Conservation (phyloP, 2,888 invertebrate species). For the Nephrotoma flavescens region DNA sequence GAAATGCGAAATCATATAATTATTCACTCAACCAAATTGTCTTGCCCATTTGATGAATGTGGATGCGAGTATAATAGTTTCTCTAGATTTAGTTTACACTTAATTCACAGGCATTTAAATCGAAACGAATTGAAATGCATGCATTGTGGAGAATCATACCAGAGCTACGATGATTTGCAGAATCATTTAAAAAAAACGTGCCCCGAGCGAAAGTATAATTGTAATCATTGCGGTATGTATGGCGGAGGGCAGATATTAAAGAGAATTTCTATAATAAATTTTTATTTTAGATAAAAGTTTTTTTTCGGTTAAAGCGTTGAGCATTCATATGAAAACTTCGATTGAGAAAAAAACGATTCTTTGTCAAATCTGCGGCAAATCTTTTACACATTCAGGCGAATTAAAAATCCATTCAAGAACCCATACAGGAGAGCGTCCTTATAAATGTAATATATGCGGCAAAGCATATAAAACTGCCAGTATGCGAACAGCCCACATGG, state of each 20-base stretch:
- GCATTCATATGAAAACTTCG: constrained; percentile 7
- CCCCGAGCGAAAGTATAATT: constrained; percentile 9
- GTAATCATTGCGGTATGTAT: constrained; percentile 11
- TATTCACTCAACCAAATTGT: constrained; percentile 8
- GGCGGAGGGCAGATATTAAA: not conserved
- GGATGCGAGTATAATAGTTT: constrained; percentile 11
- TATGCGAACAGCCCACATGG: constrained; percentile 94
- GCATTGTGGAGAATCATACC: constrained; percentile 7
- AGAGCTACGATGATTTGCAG: constrained; percentile 10
- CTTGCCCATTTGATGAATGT: constrained; percentile 11
- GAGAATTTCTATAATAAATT: not conserved
- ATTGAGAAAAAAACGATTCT: constrained; percentile 7
- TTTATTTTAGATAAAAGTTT: constrained; percentile 11
- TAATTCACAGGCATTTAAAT: constrained; percentile 10
- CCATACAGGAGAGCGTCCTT: constrained; percentile 87
- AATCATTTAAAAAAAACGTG: constrained; percentile 8
- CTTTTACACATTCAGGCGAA: constrained; percentile 37
- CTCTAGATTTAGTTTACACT: constrained; percentile 9
- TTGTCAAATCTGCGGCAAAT: constrained; percentile 9
- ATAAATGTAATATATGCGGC: constrained; percentile 86
- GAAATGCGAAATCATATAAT: constrained; percentile 10
- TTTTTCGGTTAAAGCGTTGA: constrained; percentile 10
- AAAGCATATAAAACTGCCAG: constrained; percentile 92
- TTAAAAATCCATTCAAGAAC: constrained; percentile 88
- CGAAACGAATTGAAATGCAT: constrained; percentile 4